Evolutionary conservation across 1,140 invertebrate genomes (phyloP), one percentile per base, ranked within the genome.

Genomic region (Pseudomyrmex flavicornis): DNA sequence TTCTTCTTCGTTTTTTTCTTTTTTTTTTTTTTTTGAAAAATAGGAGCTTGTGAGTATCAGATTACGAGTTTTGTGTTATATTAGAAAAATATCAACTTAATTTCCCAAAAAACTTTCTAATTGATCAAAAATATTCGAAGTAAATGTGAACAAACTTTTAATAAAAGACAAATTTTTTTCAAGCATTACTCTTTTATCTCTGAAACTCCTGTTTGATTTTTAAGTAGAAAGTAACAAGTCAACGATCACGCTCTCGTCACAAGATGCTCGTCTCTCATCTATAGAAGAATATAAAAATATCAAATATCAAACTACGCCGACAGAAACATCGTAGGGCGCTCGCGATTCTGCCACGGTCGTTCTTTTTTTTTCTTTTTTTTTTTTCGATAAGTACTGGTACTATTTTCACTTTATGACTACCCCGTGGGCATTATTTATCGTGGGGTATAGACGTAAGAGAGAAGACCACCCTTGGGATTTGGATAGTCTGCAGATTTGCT

Each of bases 381-480:
- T 35, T 35, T 22, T 20, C 65, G 54, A 87, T 85, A 88, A 84
- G 82, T 85, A 74, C 68, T 88, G 70, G 72, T 85, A 80, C 80
- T 83, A 92, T 91, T 91, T 91, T 91, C 87, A 89, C 85, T 91
- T 86, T 91, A 91, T 89, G 90, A 88, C 87, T 82, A 70, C 63
- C 88, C 86, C 70, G 74, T 70, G 72, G 84, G 70, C 82, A 90
- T 92, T 92, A 92, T 92, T 92, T 91, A 92, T 92, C 75, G 89
- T 80, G 82, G 80, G 73, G 84, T 74, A 85, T 20, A 69, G 80
- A 88, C 88, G 84, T 85, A 85, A 89, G 90, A 35, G 35, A 35
- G 5, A 35, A 35, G 92, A 92, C 92, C 92, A 93, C 93, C 92
- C 93, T 93, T 90, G 92, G 93, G 92, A 93, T 93, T 94, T 90